Evolutionary conservation across 2,797 vertebrate genomes (phyloP).

Genomic region (Lepilemur septentrionalis): DNA sequence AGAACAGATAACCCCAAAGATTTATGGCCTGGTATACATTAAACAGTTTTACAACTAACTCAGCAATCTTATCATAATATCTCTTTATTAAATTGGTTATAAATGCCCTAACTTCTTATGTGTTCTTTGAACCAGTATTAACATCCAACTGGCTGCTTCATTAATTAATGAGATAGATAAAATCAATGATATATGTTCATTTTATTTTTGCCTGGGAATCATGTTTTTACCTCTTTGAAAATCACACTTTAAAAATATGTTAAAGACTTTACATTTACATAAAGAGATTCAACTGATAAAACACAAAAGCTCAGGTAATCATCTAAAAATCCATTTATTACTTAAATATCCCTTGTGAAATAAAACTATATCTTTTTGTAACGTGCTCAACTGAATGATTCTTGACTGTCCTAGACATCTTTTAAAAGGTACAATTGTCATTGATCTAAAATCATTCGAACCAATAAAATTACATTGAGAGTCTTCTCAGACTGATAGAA

Average conservation of each 20-base stretch:
- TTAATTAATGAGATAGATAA: constrained; percentile 12
- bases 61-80: background rate
- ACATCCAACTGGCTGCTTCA: background rate
- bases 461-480: background rate
- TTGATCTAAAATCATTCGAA: background rate
- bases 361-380: background rate
- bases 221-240: constrained; percentile 9
- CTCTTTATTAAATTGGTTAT: background rate
- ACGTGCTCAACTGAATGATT: background rate
- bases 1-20: background rate
- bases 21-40: background rate
- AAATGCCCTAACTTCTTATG: background rate
- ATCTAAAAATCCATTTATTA: background rate
- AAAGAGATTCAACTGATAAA: background rate
- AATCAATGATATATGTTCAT: background rate
- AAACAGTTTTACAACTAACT: constrained; percentile 8
- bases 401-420: background rate
- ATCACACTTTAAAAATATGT: background rate
- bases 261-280: background rate
- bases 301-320: background rate
- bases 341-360: background rate
- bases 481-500: background rate
- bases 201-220: background rate
- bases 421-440: background rate
- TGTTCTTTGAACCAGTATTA: constrained; percentile 14